phyloP scores from a whole-genome alignment of 2,113 vertebrate genomes.

The Hiodon tergisus region DNA sequence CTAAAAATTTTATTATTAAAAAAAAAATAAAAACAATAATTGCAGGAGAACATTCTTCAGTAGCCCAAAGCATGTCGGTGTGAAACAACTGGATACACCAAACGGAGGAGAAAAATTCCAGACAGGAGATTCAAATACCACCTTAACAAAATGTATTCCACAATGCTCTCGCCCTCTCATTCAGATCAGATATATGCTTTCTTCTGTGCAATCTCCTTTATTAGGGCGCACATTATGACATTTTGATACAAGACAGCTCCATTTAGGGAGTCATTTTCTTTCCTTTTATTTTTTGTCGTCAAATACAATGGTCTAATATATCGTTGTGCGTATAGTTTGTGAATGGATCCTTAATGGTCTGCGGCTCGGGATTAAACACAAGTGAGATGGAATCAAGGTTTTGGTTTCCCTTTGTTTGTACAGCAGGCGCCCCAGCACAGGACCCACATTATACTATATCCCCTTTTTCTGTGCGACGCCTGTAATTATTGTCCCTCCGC shows the following conservation, averaged over 20 bases:
- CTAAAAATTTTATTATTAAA: no score
- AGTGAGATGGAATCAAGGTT: conserved; percentile 56
- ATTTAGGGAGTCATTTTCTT: not conserved
- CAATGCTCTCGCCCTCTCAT: not conserved
- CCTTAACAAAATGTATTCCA: not conserved
- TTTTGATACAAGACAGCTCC: not conserved
- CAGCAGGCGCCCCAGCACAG: conserved; percentile 43
- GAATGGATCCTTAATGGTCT: conserved; percentile 23
- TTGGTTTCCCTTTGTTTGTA: conserved; percentile 60
- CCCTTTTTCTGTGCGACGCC: conserved; percentile 35
- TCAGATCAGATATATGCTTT: not conserved
- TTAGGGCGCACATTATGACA: not conserved
- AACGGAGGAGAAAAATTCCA: conserved; percentile 8
- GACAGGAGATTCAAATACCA: conserved; percentile 11
- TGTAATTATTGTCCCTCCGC: conserved; percentile 36
- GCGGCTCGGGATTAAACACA: conserved; percentile 25
- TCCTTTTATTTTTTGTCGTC: not conserved
- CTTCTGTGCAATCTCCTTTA: not conserved
- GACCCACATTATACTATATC: conserved; percentile 49
- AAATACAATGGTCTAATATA: not conserved
- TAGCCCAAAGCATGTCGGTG: not conserved
- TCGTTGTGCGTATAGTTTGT: conserved; percentile 20
- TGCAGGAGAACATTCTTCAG: not conserved
- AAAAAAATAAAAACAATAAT: not conserved
- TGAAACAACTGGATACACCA: not conserved